Percentiles rank a stretch among this genome's conserved stretches.
These are phyloP conservation scores for Cotesia glomerata DNA, from an alignment of 1,140 invertebrate genomes.

Conservation along the genomic window DNA sequence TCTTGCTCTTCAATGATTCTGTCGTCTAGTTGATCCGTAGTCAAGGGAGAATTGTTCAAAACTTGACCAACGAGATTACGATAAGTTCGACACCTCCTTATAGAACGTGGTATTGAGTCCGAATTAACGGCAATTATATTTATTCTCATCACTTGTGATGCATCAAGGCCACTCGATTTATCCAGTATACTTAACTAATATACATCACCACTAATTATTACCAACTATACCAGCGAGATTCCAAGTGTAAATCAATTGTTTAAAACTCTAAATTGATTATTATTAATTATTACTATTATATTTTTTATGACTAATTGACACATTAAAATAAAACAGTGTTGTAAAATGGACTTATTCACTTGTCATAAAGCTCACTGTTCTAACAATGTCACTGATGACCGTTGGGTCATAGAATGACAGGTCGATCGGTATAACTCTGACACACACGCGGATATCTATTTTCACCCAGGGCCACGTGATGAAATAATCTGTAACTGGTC, in stretches of 20 bases:
- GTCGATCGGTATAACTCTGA: slow-evolving; percentile 1
- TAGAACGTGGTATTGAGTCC: slow-evolving; percentile 21
- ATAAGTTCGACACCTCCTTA: slow-evolving; percentile 30
- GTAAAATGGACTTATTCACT: not conserved
- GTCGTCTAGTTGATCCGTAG: slow-evolving; percentile 17
- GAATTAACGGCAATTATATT: slow-evolving; percentile 20
- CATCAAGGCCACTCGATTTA: slow-evolving; percentile 26
- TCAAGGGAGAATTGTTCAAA: slow-evolving; percentile 17
- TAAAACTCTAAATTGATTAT: no score
- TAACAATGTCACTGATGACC: not conserved
- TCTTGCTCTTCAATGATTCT: slow-evolving; percentile 33
- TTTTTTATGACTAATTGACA: not conserved
- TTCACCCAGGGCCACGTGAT: slow-evolving; percentile 18
- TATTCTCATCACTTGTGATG: slow-evolving; percentile 31
- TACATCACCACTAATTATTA: not conserved
- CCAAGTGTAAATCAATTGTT: not conserved
- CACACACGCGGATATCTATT: slow-evolving; percentile 18
- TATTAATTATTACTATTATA: no score
- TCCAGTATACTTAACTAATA: not conserved
- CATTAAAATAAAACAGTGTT: not conserved
- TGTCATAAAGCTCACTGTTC: not conserved
- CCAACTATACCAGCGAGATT: not conserved
- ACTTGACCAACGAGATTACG: slow-evolving; percentile 21
- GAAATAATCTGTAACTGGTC: not conserved
- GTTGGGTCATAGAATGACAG: slow-evolving; percentile 13